Base-by-base conservation (phyloP, 2,888 invertebrate species). In the Dicranocentrus wangi region DNA sequence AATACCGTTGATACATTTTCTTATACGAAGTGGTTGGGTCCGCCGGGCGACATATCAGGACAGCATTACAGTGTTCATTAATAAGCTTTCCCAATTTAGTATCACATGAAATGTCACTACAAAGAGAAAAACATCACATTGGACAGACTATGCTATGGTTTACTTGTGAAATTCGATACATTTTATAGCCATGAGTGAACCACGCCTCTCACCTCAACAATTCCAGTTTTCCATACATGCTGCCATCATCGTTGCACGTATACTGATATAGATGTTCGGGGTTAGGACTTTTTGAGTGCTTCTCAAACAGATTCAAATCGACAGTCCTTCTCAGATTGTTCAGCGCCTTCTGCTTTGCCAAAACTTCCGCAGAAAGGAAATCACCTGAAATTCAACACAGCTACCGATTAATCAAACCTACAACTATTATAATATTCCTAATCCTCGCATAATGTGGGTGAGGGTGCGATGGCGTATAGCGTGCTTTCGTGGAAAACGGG, bases 181-280 rank as follows among this genome's bases (percentile, higher is more conserved):
- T n/a, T 47, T 47, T 17, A 2, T n/a, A 51, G 17, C 21, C 19
- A 8, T 51, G 53, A 5, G 15, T 25, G 25, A 32, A 39, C 15
- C 3, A 23, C 55, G 21, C 53, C 47, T n/a, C 66, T 63, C n/a
- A 83, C 82, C 73, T 81, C 21, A 65, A 68, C 53, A 82, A 73
- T 42, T 82, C 81, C n/a, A 85, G 55, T 39, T 80, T 81, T 3
- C 82, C 84, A 68, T 81, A 85, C 10, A 85, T 25, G 19, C 76
- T 69, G n/a, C 82, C 83, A 1, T 65, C 53, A 66, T 32, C 10
- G 32, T 10, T 32, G 10, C 66, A 81, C 21, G 70, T 58, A 42
- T 71, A 78, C 63, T 81, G 81, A 21, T 70, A 60, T 32, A 68
- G 23, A 43, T 68, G 68, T 10, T 82, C 82, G 15, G 72, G 32